phyloP scores from a whole-genome alignment of 2,888 invertebrate genomes.

The Diadegma fenestrale region DNA sequence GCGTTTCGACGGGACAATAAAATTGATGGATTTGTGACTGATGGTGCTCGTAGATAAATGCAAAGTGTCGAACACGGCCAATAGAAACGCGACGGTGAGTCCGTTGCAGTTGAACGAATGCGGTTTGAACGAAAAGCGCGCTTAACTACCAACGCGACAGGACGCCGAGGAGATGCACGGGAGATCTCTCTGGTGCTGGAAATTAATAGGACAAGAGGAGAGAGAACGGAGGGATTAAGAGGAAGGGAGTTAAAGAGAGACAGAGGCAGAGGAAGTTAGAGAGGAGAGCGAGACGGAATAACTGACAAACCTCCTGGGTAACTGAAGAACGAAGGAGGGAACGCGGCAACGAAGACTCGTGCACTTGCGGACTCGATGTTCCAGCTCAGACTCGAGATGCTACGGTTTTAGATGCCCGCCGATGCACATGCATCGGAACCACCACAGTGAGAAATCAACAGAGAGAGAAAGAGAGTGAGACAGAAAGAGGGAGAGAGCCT shows the following conservation, averaged over 20 bases:
- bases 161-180: conserved; percentile 45
- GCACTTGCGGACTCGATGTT: conserved; percentile 39
- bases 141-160: conserved; percentile 42
- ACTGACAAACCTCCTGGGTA: conserved; percentile 50
- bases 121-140: conserved; percentile 55
- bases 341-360: conserved; percentile 44
- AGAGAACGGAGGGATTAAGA: conserved; percentile 26
- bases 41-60: not conserved
- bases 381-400: conserved; percentile 45
- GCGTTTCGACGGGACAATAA: not conserved
- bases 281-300: conserved; percentile 43
- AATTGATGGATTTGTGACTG: not conserved
- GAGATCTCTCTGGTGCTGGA: conserved; percentile 55
- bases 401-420: conserved; percentile 42
- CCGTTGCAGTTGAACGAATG: conserved; percentile 47
- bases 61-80: conserved; percentile 1
- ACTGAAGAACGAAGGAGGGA: conserved; percentile 55
- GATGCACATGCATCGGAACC: conserved; percentile 43
- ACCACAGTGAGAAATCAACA: conserved; percentile 40
- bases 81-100: conserved; percentile 33
- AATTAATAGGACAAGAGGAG: conserved; percentile 60
- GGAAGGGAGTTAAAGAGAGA: conserved; percentile 23
- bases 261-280: conserved; percentile 25
- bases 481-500: conserved; percentile 36
- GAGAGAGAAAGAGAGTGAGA: conserved; percentile 42